Evolutionary conservation across 2,888 invertebrate species (phyloP), one percentile per base, ranked within the genome.

Genomic region (Eilema caniola): DNA sequence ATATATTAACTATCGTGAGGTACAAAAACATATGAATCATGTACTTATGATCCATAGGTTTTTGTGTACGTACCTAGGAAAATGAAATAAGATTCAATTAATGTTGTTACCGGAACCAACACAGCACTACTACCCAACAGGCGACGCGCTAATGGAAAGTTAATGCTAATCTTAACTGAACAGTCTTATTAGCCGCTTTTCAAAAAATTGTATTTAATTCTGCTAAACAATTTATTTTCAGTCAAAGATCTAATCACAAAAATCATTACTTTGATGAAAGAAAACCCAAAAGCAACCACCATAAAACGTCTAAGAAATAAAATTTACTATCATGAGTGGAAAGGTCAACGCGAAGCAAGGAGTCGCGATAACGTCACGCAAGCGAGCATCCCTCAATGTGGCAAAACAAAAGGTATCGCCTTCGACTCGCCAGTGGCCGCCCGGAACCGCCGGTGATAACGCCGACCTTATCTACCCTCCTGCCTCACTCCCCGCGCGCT

Each of bases 401-500:
- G 90, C 91, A 87, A 93, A 94, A 94, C 94, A 95, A 95, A 93
- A 94, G 93, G 93, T 92, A 93, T 93, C 91, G 92, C 91, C 92
- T 93, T 93, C 93, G 92, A 93, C 91, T 93, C 92, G 92, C 93
- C 94, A 91, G 85, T 93, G 92, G 89, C 90, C 93, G 91, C 83
- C 89, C 89, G 93, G 92, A 93, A 93, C 92, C 86, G 87, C 79
- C 87, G 85, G 85, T 91, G 95, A 95, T 94, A 94, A 91, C 91
- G 86, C 89, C 88, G 83, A 85, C 92, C 93, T 94, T 95, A 94
- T 94, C 95, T 94, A 88, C 91, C 91, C 91, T 84, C 78, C 69
- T 69, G 69, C 75, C 73, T 64, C 69, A 70, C 72, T 77, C 83
- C 82, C 82, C 79, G 77, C 82, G 79, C 81, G 85, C 88, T 86